Percentiles rank a stretch among this genome's conserved stretches.
Evolutionary conservation across 2,113 vertebrate species (phyloP).

Genomic region (Poecile atricapillus): DNA sequence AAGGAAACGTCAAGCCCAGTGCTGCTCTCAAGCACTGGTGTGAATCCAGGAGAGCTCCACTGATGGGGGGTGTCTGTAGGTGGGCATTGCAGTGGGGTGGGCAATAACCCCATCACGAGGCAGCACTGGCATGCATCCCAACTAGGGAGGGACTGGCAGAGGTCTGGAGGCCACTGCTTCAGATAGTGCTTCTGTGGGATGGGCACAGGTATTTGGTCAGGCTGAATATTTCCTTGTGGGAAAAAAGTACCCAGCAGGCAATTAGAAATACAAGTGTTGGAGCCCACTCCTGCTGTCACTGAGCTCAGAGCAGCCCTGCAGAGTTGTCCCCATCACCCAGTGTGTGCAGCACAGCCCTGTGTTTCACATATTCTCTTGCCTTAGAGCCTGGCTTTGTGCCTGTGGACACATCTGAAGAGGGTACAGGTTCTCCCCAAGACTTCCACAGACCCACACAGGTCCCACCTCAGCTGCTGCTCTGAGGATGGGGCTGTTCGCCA

Average conservation of each 20-base stretch:
- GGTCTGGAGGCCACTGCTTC: neutral
- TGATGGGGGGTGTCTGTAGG: neutral
- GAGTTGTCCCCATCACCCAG: neutral
- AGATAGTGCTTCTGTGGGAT: neutral
- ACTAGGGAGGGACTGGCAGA: neutral
- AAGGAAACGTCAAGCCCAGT: neutral
- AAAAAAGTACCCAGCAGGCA: neutral
- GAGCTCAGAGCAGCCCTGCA: neutral
- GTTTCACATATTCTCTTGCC: neutral
- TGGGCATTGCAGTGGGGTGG: neutral
- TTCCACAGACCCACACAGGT: accelerated
- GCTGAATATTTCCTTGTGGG: neutral
- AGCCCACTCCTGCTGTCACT: neutral
- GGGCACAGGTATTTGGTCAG: neutral
- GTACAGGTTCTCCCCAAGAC: neutral
- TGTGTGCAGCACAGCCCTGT: neutral
- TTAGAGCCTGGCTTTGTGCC: neutral
- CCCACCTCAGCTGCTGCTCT: neutral
- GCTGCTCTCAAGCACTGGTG: accelerated
- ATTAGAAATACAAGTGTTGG: neutral
- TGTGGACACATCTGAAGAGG: neutral
- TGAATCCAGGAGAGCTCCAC: neutral
- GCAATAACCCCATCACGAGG: accelerated
- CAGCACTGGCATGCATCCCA: neutral
- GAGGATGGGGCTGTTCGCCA: accelerated